phyloP scores from a whole-genome alignment of 2,113 vertebrate genomes.

The Rhombomys opimus region DNA sequence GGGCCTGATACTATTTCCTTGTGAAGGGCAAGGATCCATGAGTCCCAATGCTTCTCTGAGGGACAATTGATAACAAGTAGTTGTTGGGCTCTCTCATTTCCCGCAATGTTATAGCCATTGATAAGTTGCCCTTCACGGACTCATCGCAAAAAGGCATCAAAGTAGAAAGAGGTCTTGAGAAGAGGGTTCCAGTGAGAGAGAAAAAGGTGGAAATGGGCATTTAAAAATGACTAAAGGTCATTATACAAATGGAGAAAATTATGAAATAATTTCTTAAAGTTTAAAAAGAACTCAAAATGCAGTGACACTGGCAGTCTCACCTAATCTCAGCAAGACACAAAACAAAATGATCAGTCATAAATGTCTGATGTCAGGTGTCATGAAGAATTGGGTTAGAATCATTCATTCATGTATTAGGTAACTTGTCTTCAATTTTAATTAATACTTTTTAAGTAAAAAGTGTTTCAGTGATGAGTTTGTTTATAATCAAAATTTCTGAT shows the following conservation, averaged over 20 bases:
- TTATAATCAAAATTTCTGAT: not conserved
- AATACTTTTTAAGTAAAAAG: not conserved
- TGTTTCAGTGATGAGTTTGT: constrained; percentile 37
- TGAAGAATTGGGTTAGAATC: not conserved
- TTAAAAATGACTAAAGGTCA: not conserved
- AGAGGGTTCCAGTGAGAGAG: not conserved
- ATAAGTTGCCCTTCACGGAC: not conserved
- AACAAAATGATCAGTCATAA: not conserved
- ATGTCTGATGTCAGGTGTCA: not conserved
- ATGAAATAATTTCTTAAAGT: not conserved
- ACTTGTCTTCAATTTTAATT: not conserved
- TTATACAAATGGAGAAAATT: not conserved
- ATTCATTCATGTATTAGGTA: no score
- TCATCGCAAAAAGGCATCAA: not conserved
- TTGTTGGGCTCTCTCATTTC: not conserved
- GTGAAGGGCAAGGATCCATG: not conserved
- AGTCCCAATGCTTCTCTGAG: not conserved
- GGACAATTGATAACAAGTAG: no score
- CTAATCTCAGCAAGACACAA: not conserved
- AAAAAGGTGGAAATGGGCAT: not conserved
- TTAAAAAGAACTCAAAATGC: not conserved
- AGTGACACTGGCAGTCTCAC: no score
- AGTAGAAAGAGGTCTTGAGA: not conserved
- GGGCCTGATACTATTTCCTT: not conserved
- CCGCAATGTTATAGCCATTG: not conserved